Base-by-base conservation (phyloP, 2,888 invertebrate genomes). In the Lasioglossum marginatum region DNA sequence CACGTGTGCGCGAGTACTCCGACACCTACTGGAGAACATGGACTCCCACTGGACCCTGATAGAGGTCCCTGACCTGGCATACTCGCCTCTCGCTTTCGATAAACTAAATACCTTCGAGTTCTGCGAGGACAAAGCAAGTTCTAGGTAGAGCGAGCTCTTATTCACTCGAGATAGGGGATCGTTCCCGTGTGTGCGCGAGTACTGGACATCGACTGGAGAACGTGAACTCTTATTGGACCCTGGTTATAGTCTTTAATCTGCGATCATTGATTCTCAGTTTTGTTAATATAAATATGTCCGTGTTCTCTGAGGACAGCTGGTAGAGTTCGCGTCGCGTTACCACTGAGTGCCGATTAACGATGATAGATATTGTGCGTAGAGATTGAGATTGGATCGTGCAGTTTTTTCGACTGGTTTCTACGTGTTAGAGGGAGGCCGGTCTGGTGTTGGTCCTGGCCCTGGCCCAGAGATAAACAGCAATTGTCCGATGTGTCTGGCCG, bases 401-500 rank as follows among this genome's bases (percentile, higher is more conserved):
- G n/a, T 52, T 52, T 52, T 3, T 8, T 66, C 66, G 19, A 66
- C 66, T 66, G 66, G 66, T 66, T 66, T 19, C 34, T 66, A 19
- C 31, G 66, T 66, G 66, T 23, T 8, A 19, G 66, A 34, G 66
- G 31, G 66, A 31, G 63, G 6, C 60, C 27, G 60, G n/a, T 14
- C 60, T 6, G 63, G 63, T 16, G 27, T 63, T 63, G 63, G 63
- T 63, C 63, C 63, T 63, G 31, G 31, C n/a, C 27, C 48, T 10
- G 48, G 37, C 57, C n/a, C 23, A 23, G 72, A 81, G 73, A 82
- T 45, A 79, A 43, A 57, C 68, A 27, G 60, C 37, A 60, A 31
- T 45, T 81, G 73, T 76, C 84, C 88, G 88, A 91, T 91, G 92
- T 87, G 86, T 91, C 83, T 87, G 85, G 88, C 82, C 75, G 86